Percentiles rank a stretch among this genome's conserved stretches.
Conservation (phyloP, 2,888 invertebrate species). For the Latrodectus hesperus region DNA sequence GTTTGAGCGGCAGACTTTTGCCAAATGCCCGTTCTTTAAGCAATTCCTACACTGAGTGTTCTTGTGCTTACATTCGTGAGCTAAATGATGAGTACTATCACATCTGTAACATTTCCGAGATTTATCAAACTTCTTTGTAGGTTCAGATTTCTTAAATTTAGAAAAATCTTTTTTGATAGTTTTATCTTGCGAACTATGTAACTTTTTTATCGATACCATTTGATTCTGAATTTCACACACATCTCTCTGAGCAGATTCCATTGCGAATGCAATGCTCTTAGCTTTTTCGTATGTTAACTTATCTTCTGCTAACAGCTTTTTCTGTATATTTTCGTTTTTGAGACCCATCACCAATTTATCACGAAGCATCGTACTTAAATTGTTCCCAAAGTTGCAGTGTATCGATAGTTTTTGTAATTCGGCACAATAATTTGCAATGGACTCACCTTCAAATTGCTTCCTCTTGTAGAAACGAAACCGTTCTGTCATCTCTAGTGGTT, state of each 20-base stretch:
- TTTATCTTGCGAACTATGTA: slow-evolving; percentile 25
- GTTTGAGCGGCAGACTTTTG: slow-evolving; percentile 53
- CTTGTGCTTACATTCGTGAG: slow-evolving; percentile 55
- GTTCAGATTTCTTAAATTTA: slow-evolving; percentile 27
- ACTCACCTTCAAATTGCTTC: slow-evolving; percentile 52
- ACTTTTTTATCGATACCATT: slow-evolving; percentile 27
- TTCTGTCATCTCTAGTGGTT: slow-evolving; percentile 53
- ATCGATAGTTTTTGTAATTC: slow-evolving; percentile 53
- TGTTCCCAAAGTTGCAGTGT: slow-evolving; percentile 54
- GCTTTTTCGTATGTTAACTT: slow-evolving; percentile 54
- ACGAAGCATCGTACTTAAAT: slow-evolving; percentile 54
- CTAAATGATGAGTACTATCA: slow-evolving; percentile 55
- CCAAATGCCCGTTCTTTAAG: slow-evolving; percentile 55
- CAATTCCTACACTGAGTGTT: slow-evolving; percentile 51
- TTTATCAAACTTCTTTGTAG: slow-evolving; percentile 47
- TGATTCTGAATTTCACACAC: slow-evolving; percentile 28
- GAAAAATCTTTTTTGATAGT: slow-evolving; percentile 26
- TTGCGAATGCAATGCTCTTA: slow-evolving; percentile 31
- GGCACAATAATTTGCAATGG: slow-evolving; percentile 50
- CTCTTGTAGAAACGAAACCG: slow-evolving; percentile 51
- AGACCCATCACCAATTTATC: slow-evolving; percentile 56
- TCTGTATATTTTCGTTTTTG: slow-evolving; percentile 54
- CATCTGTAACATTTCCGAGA: slow-evolving; percentile 55
- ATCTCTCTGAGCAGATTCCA: slow-evolving; percentile 29
- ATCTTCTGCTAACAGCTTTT: slow-evolving; percentile 56